These are phyloP conservation scores for Zosterops borbonicus DNA, from an alignment of 2,113 vertebrate species.

Conservation along the genomic window DNA sequence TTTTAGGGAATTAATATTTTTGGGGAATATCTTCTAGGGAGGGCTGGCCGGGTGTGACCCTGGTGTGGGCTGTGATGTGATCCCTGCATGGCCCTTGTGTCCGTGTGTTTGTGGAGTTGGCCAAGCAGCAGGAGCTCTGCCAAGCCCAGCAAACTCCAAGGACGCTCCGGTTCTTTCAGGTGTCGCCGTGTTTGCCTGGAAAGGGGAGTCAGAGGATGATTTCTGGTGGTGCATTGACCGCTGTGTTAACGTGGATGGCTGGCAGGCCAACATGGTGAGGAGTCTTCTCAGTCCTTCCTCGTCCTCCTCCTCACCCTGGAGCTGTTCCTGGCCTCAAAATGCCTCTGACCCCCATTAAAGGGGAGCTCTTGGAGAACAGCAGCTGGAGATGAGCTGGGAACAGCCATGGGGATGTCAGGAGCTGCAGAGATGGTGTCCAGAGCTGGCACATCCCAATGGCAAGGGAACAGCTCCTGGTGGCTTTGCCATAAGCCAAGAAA, in stretches of 20 bases:
- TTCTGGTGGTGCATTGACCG: slow-evolving; percentile 99
- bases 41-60: neutral
- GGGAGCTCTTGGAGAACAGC: neutral
- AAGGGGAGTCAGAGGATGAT: slow-evolving; percentile 97
- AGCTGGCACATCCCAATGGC: neutral
- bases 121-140: neutral
- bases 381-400: neutral
- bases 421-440: neutral
- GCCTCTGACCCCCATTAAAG: neutral
- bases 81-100: neutral
- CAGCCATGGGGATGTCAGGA: neutral
- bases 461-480: neutral
- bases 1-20: neutral
- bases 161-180: slow-evolving; percentile 73
- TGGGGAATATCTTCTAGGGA: neutral
- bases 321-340: neutral
- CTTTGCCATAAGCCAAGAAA: neutral
- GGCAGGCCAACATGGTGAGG: slow-evolving; percentile 97
- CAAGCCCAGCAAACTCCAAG: neutral
- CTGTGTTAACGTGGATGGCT: slow-evolving; percentile 91
- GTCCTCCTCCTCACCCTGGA: neutral
- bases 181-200: slow-evolving; percentile 97
- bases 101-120: neutral
- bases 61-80: neutral
- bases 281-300: neutral